phyloP scores from a whole-genome alignment of 1,140 invertebrate genomes.

The Brachionus rotundiformis region DNA sequence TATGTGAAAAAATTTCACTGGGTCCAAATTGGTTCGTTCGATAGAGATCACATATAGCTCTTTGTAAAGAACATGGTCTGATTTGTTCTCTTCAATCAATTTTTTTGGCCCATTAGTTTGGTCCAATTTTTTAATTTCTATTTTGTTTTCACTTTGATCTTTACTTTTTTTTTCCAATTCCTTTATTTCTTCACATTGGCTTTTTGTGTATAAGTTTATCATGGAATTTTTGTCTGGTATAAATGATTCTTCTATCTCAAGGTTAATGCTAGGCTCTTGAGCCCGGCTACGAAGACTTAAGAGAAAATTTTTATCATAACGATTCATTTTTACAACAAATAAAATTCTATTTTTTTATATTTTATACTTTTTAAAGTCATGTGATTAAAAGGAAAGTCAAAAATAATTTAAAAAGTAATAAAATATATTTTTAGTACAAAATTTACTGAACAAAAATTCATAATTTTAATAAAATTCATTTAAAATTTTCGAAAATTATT shows the following conservation, averaged over 20 bases:
- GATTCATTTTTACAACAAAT: neutral
- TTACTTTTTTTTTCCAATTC: no score
- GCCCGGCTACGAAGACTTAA: neutral
- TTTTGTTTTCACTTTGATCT: neutral
- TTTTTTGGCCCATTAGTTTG: no score
- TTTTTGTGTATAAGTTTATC: no score
- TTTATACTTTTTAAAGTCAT: neutral
- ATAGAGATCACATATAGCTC: no score
- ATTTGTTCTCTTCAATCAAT: no score
- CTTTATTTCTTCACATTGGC: no score
- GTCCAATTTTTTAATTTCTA: neutral
- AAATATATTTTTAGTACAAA: no score
- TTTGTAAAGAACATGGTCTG: neutral
- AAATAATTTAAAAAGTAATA: no score
- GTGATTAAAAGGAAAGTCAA: neutral
- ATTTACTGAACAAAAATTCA: no score
- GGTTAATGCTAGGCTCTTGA: neutral
- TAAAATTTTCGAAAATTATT: neutral
- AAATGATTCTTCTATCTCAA: neutral
- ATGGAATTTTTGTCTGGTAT: no score
- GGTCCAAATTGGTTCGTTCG: neutral
- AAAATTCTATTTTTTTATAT: neutral
- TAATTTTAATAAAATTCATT: no score
- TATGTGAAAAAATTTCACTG: neutral
- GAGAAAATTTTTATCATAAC: slow-evolving; percentile 5